Percentiles rank a stretch among this genome's conserved stretches.
Conservation (phyloP, 2,888 invertebrate species). For the Habrosyne pyritoides region DNA sequence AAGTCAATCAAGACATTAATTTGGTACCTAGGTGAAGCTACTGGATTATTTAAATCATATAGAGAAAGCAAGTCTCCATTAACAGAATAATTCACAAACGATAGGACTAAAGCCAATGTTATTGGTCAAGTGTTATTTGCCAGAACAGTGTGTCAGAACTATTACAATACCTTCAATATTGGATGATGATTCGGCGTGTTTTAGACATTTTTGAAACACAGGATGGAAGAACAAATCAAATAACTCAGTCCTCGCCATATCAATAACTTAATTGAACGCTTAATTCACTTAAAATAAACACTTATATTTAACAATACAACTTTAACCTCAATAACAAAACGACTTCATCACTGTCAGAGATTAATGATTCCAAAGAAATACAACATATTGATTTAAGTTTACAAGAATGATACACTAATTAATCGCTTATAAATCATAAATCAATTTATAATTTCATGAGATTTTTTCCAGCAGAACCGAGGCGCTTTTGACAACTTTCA, state of each 20-base stretch:
- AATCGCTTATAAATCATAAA: constrained; percentile 31
- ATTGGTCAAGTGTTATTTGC: constrained; percentile 17
- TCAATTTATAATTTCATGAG: constrained; percentile 35
- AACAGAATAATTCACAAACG: not conserved
- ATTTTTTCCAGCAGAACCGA: constrained; percentile 46
- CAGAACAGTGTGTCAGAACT: constrained; percentile 8
- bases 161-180: constrained; percentile 64
- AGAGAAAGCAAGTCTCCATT: not conserved
- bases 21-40: too few species aligned
- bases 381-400: constrained; percentile 26
- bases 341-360: constrained; percentile 48
- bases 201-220: constrained; percentile 81
- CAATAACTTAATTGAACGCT: constrained; percentile 48
- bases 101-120: constrained; percentile 15
- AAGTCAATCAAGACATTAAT: too few species aligned
- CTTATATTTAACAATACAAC: constrained; percentile 56
- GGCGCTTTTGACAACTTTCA: constrained; percentile 68
- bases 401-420: constrained; percentile 33
- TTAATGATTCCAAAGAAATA: constrained; percentile 28
- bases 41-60: too few species aligned
- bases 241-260: constrained; percentile 79
- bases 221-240: constrained; percentile 82
- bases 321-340: constrained; percentile 68
- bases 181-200: constrained; percentile 72
- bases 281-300: constrained; percentile 56